These are phyloP conservation scores for Peromyscus maniculatus DNA, from an alignment of 2,113 vertebrate species.

Conservation along the genomic window DNA sequence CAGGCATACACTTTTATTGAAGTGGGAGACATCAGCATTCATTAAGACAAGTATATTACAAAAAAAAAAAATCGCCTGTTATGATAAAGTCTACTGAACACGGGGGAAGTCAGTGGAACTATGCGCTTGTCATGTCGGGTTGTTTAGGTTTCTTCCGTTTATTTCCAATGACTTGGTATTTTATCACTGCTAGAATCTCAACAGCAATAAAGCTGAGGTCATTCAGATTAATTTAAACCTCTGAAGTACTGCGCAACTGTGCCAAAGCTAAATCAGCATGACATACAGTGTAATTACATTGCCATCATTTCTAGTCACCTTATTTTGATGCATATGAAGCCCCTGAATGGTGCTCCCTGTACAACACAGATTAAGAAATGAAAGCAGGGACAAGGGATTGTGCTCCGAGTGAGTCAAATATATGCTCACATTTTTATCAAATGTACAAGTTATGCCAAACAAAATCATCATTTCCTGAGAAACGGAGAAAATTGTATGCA, in stretches of 20 bases:
- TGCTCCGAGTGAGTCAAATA: slow-evolving; percentile 37
- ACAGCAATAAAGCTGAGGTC: slow-evolving; percentile 79
- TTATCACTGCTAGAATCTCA: slow-evolving; percentile 83
- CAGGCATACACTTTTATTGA: slow-evolving; percentile 55
- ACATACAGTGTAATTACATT: slow-evolving; percentile 81
- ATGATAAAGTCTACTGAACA: slow-evolving; percentile 54
- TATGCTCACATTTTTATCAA: slow-evolving; percentile 21
- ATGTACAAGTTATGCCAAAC: neutral
- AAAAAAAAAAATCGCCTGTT: slow-evolving; percentile 54
- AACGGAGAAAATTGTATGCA: neutral
- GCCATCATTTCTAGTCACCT: slow-evolving; percentile 17
- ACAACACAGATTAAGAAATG: slow-evolving; percentile 77
- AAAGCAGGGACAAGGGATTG: slow-evolving; percentile 76
- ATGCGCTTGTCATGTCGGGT: slow-evolving; percentile 70
- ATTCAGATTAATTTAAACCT: slow-evolving; percentile 85
- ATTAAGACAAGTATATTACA: slow-evolving; percentile 69
- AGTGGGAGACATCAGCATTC: slow-evolving; percentile 19
- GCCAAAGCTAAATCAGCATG: slow-evolving; percentile 75
- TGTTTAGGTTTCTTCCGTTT: slow-evolving; percentile 73
- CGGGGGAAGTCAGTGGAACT: slow-evolving; percentile 71
- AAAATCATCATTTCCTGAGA: neutral
- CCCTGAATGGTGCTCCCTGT: slow-evolving; percentile 75
- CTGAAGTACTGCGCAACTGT: slow-evolving; percentile 78
- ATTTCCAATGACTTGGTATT: slow-evolving; percentile 80
- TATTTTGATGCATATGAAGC: slow-evolving; percentile 75